These are phyloP conservation scores for Campopleginae sp. DNA, from an alignment of 2,888 invertebrate species.

Conservation along the genomic window DNA sequence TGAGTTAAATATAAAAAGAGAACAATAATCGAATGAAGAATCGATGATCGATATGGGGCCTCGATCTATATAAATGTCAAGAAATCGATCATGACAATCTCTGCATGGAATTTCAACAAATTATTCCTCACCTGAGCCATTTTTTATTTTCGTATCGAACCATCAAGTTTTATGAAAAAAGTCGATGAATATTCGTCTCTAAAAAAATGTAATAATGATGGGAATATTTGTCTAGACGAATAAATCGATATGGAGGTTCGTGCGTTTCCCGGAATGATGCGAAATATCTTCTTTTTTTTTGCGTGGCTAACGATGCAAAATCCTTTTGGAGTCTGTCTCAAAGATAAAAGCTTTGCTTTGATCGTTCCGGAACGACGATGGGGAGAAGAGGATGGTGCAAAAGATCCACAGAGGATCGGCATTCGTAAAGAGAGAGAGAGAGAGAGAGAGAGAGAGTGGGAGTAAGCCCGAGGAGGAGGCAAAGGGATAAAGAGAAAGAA, in stretches of 20 bases:
- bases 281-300: background rate
- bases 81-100: background rate
- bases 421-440: slow-evolving; percentile 20
- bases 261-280: slow-evolving; percentile 27
- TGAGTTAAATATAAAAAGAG: background rate
- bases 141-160: background rate
- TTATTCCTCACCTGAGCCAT: background rate
- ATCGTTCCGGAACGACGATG: slow-evolving; percentile 52
- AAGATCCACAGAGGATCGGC: slow-evolving; percentile 39
- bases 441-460: background rate
- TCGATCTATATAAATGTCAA: background rate
- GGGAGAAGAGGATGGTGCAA: slow-evolving; percentile 32
- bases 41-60: slow-evolving; percentile 26
- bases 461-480: background rate
- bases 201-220: background rate
- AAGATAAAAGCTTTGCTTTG: slow-evolving; percentile 69
- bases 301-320: slow-evolving; percentile 32
- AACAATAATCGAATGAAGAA: background rate
- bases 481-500: background rate
- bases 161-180: too few relatives aligned
- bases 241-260: background rate
- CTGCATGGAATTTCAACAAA: background rate
- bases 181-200: background rate
- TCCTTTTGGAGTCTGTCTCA: slow-evolving; percentile 51
- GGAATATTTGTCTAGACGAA: background rate